Conservation (phyloP, 1,140 invertebrate species). For the Laupala kohalensis region DNA sequence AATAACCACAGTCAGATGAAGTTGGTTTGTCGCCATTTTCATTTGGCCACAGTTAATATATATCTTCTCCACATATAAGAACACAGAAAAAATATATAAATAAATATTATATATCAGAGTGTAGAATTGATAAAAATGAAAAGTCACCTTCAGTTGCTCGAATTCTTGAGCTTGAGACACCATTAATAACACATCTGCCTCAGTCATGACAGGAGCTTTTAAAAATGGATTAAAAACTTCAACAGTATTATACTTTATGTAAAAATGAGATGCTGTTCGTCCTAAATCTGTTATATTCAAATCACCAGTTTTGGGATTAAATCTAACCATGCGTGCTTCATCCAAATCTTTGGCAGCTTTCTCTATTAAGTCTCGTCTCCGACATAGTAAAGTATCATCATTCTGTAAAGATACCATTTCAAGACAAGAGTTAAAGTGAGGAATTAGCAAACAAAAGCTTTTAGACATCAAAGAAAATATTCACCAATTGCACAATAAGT, state of each 20-base stretch:
- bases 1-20: no score
- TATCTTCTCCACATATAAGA: no score
- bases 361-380: slow-evolving; percentile 62
- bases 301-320: slow-evolving; percentile 68
- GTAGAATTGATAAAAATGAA: no score
- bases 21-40: no score
- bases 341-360: slow-evolving; percentile 73
- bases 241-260: slow-evolving; percentile 94
- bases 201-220: slow-evolving; percentile 60
- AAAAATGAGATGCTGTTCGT: slow-evolving; percentile 92
- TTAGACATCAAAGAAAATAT: no score
- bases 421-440: no score
- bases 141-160: slow-evolving; percentile 82
- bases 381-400: slow-evolving; percentile 60
- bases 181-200: slow-evolving; percentile 75
- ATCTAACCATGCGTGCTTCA: slow-evolving; percentile 88
- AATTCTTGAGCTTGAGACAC: slow-evolving; percentile 90
- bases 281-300: slow-evolving; percentile 81
- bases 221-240: slow-evolving; percentile 77
- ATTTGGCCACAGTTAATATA: no score
- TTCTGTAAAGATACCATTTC: slow-evolving; percentile 34
- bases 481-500: no score
- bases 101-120: no score
- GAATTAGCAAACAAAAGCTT: no score
- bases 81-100: no score